Evolutionary conservation across 2,888 invertebrate species (phyloP).

Genomic region (Agonum fuliginosum): DNA sequence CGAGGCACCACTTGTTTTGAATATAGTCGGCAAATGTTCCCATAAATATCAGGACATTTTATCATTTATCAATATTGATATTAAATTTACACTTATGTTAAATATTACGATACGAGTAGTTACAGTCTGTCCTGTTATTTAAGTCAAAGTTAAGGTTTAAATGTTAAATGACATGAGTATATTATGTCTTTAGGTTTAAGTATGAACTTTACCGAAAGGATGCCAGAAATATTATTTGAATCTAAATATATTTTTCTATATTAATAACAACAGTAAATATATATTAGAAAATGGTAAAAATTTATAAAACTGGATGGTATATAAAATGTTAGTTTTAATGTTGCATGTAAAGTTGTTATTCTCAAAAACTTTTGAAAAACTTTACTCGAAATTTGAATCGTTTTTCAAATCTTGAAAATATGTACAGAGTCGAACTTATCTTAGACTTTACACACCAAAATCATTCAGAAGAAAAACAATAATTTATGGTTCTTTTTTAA

Average conservation of each 20-base stretch:
- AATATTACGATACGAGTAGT: conserved; percentile 11
- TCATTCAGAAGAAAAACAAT: not conserved
- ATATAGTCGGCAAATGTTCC: conserved; percentile 40
- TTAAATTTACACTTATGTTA: conserved; percentile 27
- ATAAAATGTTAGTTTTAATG: conserved; percentile 23
- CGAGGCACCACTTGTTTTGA: conserved; percentile 37
- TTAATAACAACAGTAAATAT: conserved; percentile 36
- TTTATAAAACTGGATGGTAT: conserved; percentile 43
- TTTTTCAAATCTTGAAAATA: conserved; percentile 39
- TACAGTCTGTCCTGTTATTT: conserved; percentile 42
- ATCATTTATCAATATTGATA: conserved; percentile 29
- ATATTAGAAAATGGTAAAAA: conserved; percentile 45
- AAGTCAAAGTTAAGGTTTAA: conserved; percentile 12
- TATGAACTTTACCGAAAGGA: conserved; percentile 41
- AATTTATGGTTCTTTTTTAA: conserved; percentile 12
- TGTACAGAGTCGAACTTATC: conserved; percentile 17
- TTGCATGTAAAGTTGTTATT: conserved; percentile 30
- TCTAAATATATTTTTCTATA: conserved; percentile 40
- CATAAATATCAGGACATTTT: conserved; percentile 29
- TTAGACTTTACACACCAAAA: conserved; percentile 23
- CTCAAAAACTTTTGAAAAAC: conserved; percentile 39
- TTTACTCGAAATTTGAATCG: conserved; percentile 3
- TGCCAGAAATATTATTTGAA: conserved; percentile 27
- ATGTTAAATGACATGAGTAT: not conserved
- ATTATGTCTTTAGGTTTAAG: conserved; percentile 20